Evolutionary conservation across 2,797 vertebrate species (phyloP).

Genomic region (Enteromius anoplus): DNA sequence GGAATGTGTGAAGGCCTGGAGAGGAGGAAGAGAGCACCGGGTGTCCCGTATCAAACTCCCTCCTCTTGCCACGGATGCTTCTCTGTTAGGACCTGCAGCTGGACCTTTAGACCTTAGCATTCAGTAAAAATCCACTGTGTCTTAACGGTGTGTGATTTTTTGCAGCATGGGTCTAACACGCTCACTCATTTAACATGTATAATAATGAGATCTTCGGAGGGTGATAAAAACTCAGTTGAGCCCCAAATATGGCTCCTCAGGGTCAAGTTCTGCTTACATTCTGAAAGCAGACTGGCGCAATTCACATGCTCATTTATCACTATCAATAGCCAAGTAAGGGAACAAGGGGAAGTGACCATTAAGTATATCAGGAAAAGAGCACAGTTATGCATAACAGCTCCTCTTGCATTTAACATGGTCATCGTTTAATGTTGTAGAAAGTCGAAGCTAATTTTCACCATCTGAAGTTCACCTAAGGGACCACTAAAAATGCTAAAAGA

Average conservation of each 20-base stretch:
- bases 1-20: neutral
- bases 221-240: conserved; percentile 49
- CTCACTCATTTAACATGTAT: conserved; percentile 36
- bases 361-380: neutral
- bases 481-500: neutral
- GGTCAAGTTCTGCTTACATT: conserved; percentile 33
- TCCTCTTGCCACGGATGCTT: neutral
- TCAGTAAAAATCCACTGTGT: neutral
- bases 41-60: conserved; percentile 27
- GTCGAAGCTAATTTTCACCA: neutral
- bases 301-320: conserved; percentile 41
- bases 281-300: conserved; percentile 23
- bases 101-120: neutral
- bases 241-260: conserved; percentile 35
- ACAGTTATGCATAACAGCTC: neutral
- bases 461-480: neutral
- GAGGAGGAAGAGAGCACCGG: neutral
- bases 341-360: conserved; percentile 27
- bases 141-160: conserved; percentile 8
- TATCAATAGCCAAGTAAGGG: conserved; percentile 25
- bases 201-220: conserved; percentile 46
- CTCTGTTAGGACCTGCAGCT: neutral
- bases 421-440: neutral
- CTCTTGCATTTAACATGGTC: neutral
- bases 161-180: neutral